Evolutionary conservation across 2,797 vertebrate species (phyloP).

Genomic region (Schizopygopsis pylzovi): DNA sequence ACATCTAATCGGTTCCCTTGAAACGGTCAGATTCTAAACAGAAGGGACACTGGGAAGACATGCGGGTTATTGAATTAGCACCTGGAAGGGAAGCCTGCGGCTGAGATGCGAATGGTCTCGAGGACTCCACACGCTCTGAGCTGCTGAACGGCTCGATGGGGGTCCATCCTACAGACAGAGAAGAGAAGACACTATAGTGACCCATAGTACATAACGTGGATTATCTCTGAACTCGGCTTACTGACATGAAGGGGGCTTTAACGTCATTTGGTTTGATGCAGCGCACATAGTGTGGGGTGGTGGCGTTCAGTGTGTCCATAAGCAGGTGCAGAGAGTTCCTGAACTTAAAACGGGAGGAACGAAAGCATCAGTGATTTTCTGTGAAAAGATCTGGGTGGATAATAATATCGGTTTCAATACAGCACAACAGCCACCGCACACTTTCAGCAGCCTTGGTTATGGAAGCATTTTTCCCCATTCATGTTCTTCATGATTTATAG

Average conservation of each 20-base stretch:
- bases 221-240: constrained; percentile 3
- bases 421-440: not conserved
- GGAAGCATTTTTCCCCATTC: not conserved
- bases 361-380: not conserved
- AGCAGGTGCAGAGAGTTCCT: constrained; percentile 93
- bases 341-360: constrained; percentile 78
- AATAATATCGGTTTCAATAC: not conserved
- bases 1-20: not conserved
- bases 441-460: not conserved
- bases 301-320: constrained; percentile 95
- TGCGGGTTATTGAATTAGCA: constrained; percentile 57
- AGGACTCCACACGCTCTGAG: constrained; percentile 94
- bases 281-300: constrained; percentile 95
- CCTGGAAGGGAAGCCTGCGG: constrained; percentile 97
- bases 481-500: not conserved
- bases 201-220: not conserved
- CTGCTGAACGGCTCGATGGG: constrained; percentile 92
- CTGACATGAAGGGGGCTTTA: constrained; percentile 93
- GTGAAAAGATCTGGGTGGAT: not conserved
- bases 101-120: constrained; percentile 96
- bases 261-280: constrained; percentile 97
- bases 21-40: not conserved
- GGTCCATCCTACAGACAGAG: constrained; percentile 82
- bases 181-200: not conserved
- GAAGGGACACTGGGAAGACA: not conserved